Conservation (phyloP, 2,888 invertebrate species). For the Palloptera scutellata region DNA sequence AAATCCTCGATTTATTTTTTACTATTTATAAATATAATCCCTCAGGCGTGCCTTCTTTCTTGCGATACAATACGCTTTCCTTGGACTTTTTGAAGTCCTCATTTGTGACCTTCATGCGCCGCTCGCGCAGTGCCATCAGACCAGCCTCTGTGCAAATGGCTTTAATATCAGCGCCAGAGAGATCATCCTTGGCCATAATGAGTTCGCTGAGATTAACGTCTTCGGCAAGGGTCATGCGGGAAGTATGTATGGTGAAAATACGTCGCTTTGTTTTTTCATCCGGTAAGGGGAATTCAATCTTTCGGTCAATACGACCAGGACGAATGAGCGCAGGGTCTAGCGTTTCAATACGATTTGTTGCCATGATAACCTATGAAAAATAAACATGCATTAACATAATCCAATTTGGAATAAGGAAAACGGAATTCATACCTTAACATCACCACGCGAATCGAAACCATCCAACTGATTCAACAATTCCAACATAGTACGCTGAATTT, state of each 20-base stretch:
- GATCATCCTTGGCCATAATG: conserved; percentile 99
- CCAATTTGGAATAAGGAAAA: background rate
- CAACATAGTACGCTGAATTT: conserved; percentile 99
- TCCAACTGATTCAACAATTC: conserved; percentile 98
- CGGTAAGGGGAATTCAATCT: conserved; percentile 98
- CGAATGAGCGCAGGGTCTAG: conserved; percentile 98
- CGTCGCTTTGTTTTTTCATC: conserved; percentile 98
- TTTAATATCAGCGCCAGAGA: conserved; percentile 97
- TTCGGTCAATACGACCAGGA: conserved; percentile 98
- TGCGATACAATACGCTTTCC: conserved; percentile 97
- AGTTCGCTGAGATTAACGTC: conserved; percentile 97
- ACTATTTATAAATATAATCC: conserved; percentile 97
- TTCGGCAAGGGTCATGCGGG: conserved; percentile 96
- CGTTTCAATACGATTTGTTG: conserved; percentile 97
- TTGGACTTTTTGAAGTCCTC: conserved; percentile 99
- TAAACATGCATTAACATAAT: background rate
- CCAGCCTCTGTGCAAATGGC: conserved; percentile 99
- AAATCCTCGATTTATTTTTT: conserved; percentile 47
- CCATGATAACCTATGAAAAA: conserved; percentile 84
- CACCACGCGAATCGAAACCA: conserved; percentile 95
- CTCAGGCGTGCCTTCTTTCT: conserved; percentile 99
- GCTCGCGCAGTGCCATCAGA: conserved; percentile 94
- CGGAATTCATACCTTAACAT: conserved; percentile 80
- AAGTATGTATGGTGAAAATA: conserved; percentile 98
- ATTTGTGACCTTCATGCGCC: conserved; percentile 99